A percentile compares a stretch with the other conserved stretches of the same genome.
Conservation (phyloP, 2,888 invertebrate genomes). For the Meteorus colon region DNA sequence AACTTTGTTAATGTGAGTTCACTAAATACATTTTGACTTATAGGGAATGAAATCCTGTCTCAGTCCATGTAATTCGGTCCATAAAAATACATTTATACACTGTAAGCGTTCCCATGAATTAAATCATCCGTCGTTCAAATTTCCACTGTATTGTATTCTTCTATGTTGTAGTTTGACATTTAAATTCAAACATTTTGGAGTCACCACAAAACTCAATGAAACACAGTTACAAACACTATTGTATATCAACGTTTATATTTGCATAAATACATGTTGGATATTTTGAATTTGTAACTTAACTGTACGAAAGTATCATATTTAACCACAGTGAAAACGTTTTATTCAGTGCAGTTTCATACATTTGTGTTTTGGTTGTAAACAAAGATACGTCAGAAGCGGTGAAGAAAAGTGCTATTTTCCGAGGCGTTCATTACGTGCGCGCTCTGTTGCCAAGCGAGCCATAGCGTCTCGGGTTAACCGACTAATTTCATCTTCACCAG, state of each 20-base stretch:
- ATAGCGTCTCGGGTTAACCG: conserved; percentile 45
- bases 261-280: neutral
- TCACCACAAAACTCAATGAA: too few relatives aligned
- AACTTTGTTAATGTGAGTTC: conserved; percentile 35
- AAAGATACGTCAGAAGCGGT: conserved; percentile 4
- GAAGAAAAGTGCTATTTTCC: conserved; percentile 12
- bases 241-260: neutral
- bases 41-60: neutral
- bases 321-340: neutral
- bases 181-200: too few relatives aligned
- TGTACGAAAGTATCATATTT: neutral
- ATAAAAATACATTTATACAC: neutral
- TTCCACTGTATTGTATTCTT: neutral
- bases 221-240: neutral
- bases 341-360: neutral
- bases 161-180: neutral
- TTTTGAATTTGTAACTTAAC: neutral
- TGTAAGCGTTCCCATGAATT: neutral
- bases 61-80: neutral
- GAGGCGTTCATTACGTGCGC: conserved; percentile 18
- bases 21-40: conserved; percentile 23
- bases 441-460: conserved; percentile 22
- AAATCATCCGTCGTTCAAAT: neutral
- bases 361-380: conserved; percentile 6
- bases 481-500: conserved; percentile 51